Evolutionary conservation across 1,140 invertebrate species (phyloP).

Genomic region (Hormaphis cornu): DNA sequence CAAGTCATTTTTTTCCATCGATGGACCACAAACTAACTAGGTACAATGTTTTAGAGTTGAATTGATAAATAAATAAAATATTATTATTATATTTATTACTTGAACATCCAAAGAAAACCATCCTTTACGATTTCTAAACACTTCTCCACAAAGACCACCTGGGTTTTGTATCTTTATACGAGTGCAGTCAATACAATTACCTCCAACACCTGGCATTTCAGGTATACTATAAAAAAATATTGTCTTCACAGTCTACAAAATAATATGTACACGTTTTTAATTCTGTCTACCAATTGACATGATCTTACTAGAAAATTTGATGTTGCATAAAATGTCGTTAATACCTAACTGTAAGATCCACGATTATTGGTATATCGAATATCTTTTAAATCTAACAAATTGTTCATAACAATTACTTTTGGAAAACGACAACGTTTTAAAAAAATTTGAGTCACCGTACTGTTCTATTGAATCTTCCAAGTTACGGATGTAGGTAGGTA

Average conservation of each 20-base stretch:
- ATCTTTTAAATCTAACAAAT: not conserved
- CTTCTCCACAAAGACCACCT: conserved; percentile 39
- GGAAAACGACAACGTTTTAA: not conserved
- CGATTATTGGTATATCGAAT: not conserved
- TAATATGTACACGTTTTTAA: conserved; percentile 1
- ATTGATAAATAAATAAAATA: not conserved
- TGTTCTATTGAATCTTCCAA: not conserved
- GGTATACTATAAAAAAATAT: conserved; percentile 40
- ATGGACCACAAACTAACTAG: conserved; percentile 37
- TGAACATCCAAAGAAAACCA: conserved; percentile 44
- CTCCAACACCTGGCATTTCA: conserved; percentile 42
- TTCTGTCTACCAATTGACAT: not conserved
- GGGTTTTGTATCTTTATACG: conserved; percentile 38
- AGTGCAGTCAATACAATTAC: conserved; percentile 43
- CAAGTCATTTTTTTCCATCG: conserved; percentile 39
- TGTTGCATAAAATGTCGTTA: not conserved
- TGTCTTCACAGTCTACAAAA: conserved; percentile 33
- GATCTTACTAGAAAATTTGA: not conserved
- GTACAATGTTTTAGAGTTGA: not conserved
- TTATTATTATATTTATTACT: conserved; percentile 37
- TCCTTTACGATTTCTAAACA: conserved; percentile 43
- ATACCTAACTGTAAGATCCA: not conserved
- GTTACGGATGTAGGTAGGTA: not conserved
- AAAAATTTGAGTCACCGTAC: not conserved
- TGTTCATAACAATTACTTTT: not conserved